Conservation (phyloP, 2,113 vertebrate species). For the Spermophilus dauricus region DNA sequence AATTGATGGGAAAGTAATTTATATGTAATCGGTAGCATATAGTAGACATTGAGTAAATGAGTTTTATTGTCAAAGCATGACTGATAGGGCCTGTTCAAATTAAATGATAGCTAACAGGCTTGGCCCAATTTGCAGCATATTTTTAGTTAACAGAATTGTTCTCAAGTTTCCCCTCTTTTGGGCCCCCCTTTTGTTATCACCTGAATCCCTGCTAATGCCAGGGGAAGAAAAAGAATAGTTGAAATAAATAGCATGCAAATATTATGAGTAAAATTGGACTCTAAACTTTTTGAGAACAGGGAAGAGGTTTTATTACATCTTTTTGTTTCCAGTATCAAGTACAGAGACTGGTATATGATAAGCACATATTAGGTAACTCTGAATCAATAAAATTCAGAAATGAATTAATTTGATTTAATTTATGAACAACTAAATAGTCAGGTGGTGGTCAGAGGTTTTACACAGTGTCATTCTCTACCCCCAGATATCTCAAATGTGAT, state of each 20-base stretch:
- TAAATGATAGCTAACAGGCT: not conserved
- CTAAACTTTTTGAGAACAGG: not conserved
- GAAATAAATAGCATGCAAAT: not conserved
- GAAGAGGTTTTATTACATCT: not conserved
- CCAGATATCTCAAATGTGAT: not conserved
- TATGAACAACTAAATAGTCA: not conserved
- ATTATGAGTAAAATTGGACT: not conserved
- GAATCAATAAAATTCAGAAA: slow-evolving; percentile 18
- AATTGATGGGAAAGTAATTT: not conserved
- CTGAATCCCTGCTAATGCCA: not conserved
- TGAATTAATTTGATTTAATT: not conserved
- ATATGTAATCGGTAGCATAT: not conserved
- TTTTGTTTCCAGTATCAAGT: slow-evolving; percentile 34
- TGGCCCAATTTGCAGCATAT: not conserved
- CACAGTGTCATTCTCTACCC: not conserved
- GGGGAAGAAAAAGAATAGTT: not conserved
- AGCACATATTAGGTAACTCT: not conserved
- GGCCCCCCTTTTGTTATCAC: not conserved
- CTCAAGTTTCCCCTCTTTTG: not conserved
- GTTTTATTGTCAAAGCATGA: slow-evolving; percentile 20
- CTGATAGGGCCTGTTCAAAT: not conserved
- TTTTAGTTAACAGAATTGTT: slow-evolving; percentile 43
- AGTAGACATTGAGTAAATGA: not conserved
- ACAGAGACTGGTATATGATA: not conserved
- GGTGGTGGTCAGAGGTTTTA: not conserved